Base-by-base conservation (phyloP, 2,797 vertebrate species). In the Scomberomorus guttatus region DNA sequence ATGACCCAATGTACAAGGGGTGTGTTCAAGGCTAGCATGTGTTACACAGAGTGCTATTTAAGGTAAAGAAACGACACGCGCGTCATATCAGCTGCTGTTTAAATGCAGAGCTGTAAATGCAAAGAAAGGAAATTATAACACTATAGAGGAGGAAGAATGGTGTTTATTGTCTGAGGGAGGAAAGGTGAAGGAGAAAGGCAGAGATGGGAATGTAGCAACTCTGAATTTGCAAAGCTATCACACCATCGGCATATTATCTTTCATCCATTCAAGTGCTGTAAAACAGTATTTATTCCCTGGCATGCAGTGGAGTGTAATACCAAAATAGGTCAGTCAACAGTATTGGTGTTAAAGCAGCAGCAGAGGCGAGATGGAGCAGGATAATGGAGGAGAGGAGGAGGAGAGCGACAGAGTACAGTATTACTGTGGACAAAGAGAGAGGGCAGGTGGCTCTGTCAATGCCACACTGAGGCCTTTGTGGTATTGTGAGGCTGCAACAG, bases 381-480 rank as follows among this genome's bases (percentile, higher is more conserved):
- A 89, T 78, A 82, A 86, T 78, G 73, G 75, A 81, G 73, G 63
- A 52, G 87, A 79, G 84, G 60, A 82, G 80, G 82, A 87, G 77
- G 80, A 81, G 83, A 79, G 82, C 59, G 27, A 25, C 42, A 50
- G 77, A 86, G 81, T 82, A 87, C 90, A 87, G 89, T 91, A 34
- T 88, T 84, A 65, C 81, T 70, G 85, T 52, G 77, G 83, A 94
- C 88, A 93, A 93, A 93, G 87, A 84, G 80, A 69, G 77, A 80
- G 84, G 90, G 89, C 91, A 93, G 93, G 90, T 94, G 93, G 89
- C 88, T 85, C 80, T 46, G 79, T 90, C 92, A 91, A 90, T 90
- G 87, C 90, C 90, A 88, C 91, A 66, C 72, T 72, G 72, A 90
- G 81, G 86, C 87, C 89, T 93, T 91, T 93, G 91, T 93, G 90